Evolutionary conservation across 1,140 invertebrate genomes (phyloP), one percentile per base, ranked within the genome.

Genomic region (Diachasma alloeum): DNA sequence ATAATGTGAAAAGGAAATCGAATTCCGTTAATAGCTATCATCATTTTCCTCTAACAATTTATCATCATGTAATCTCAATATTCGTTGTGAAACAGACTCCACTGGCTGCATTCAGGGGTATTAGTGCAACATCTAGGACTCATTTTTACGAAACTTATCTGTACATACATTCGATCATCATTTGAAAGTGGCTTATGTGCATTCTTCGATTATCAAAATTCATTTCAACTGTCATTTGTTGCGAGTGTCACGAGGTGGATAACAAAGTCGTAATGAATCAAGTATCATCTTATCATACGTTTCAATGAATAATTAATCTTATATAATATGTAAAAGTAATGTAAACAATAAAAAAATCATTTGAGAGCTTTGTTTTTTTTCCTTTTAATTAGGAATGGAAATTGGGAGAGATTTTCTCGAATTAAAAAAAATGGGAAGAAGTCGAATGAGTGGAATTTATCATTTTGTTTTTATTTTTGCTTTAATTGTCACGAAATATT

Each of bases 281-380:
- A 26, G 22, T 26, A 63, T 31, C 59, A 63, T 63, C 19, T 63
- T 19, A 63, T 31, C 22, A 22, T 63, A 63, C 24, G 19, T 63
- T 59, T 63, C 6, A 63, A 24, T 63, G 19, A 63, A 24, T 63
- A 63, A 59, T 59, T 59, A 59, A 63, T 26, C 19, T 63, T 63
- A 8, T 13, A 26, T 59, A 59, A 59, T n/a, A 53, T 63, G 59
- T 63, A 26, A 63, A 63, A 63, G 59, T 26, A 63, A 63, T 63
- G 59, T 63, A 63, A 63, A 31, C 59, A 63, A 63, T 26, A 63
- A 26, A 63, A 63, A 63, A 63, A 24, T 63, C 59, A 63, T 63
- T 63, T 63, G 9, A 63, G 26, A 1, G 6, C 9, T 63, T 11
- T 26, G 1, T 19, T 8, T 56, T 56, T 56, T 19, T 31, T 6